Conservation (phyloP, 2,888 invertebrate genomes). For the Dryobota labecula region DNA sequence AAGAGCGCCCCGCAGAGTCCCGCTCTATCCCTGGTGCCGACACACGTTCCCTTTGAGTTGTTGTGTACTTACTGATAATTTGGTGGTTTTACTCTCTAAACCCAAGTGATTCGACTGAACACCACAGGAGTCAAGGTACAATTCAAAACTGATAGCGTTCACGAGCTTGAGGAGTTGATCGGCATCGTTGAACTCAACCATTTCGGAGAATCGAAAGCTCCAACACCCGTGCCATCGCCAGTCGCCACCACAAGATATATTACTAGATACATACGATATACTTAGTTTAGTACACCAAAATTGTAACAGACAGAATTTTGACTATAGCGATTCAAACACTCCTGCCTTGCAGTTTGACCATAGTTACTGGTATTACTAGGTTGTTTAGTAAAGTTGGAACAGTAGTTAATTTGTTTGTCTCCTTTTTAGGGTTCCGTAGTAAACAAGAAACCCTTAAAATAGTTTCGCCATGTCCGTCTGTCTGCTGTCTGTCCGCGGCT, state of each 20-base stretch:
- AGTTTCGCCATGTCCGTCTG: no score
- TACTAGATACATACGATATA: not conserved
- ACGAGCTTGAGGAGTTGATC: conserved; percentile 26
- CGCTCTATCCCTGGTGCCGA: no score
- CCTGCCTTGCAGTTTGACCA: no score
- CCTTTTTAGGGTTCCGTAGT: no score
- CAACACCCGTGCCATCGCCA: conserved; percentile 28
- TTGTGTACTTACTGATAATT: no score
- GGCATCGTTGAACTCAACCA: conserved; percentile 25
- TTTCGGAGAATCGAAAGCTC: conserved; percentile 14
- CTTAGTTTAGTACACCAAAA: not conserved
- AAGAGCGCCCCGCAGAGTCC: no score
- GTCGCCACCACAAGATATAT: conserved; percentile 3
- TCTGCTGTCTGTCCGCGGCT: no score
- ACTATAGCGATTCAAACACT: not conserved
- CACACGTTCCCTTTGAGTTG: no score
- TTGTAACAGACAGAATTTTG: conserved; percentile 1
- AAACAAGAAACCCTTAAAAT: no score
- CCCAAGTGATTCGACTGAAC: no score
- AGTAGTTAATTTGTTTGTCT: not conserved
- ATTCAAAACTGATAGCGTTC: conserved; percentile 29
- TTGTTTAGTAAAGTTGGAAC: not conserved
- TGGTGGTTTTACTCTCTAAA: no score
- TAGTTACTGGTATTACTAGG: not conserved
- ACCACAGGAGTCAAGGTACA: conserved; percentile 37